A percentile compares a stretch with the other conserved stretches of the same genome.
These are phyloP conservation scores for Calcarius lapponicus DNA, from an alignment of 2,797 vertebrate genomes.

Conservation along the genomic window DNA sequence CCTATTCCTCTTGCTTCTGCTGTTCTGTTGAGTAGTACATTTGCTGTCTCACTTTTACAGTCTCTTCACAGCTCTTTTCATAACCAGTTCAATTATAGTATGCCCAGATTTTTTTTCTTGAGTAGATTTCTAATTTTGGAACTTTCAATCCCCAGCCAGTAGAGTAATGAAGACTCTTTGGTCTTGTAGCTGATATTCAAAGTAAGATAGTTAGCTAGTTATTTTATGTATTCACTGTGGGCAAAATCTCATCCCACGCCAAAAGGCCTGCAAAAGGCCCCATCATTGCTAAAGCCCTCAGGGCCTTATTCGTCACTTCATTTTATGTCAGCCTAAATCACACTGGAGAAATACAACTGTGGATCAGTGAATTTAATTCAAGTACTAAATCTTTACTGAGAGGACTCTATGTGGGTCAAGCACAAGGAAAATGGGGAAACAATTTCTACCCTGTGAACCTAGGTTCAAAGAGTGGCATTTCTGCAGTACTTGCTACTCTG, in stretches of 20 bases:
- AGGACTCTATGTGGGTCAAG: slow-evolving; percentile 58
- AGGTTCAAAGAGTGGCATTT: neutral
- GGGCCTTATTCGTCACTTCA: slow-evolving; percentile 34
- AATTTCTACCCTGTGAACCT: neutral
- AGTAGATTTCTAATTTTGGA: slow-evolving; percentile 52
- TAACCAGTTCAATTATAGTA: slow-evolving; percentile 61
- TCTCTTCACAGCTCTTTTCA: slow-evolving; percentile 61
- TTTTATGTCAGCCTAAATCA: slow-evolving; percentile 48
- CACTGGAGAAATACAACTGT: slow-evolving; percentile 33
- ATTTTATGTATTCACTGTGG: slow-evolving; percentile 59
- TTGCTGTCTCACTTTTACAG: slow-evolving; percentile 12
- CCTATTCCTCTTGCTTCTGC: slow-evolving; percentile 36
- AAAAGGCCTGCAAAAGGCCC: slow-evolving; percentile 29
- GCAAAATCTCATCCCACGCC: slow-evolving; percentile 27
- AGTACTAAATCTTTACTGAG: slow-evolving; percentile 36
- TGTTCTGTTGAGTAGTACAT: slow-evolving; percentile 45
- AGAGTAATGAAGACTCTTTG: slow-evolving; percentile 42
- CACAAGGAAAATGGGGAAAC: neutral
- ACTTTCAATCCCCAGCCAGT: slow-evolving; percentile 45
- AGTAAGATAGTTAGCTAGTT: slow-evolving; percentile 57
- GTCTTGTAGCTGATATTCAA: slow-evolving; percentile 46
- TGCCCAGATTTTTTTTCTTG: slow-evolving; percentile 2
- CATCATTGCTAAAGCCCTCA: slow-evolving; percentile 45
- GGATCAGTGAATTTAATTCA: slow-evolving; percentile 51
- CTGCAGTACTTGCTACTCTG: neutral